Evolutionary conservation across 2,888 invertebrate genomes (phyloP).

Genomic region (Nomada lathburiana): DNA sequence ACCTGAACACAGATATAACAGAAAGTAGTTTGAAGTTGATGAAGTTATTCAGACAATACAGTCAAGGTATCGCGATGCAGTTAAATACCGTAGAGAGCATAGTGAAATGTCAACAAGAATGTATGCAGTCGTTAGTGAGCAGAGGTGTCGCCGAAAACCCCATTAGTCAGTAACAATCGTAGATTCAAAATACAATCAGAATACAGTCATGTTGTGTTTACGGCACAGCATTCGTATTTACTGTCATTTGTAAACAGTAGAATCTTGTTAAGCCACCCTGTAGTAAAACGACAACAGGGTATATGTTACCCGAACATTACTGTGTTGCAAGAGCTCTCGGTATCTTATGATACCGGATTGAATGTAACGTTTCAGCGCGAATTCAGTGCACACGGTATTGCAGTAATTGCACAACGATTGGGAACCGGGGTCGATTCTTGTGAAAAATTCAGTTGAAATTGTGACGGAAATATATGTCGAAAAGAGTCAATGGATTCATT

Average conservation of each 20-base stretch:
- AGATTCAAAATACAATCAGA: neutral
- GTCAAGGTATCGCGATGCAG: conserved; percentile 5
- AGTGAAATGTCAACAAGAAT: neutral
- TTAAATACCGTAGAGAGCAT: conserved; percentile 33
- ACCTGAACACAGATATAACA: no score
- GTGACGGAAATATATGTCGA: no score
- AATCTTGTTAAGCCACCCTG: neutral
- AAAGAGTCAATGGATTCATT: no score
- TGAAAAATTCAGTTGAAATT: no score
- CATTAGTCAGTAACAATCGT: neutral
- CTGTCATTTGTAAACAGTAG: neutral
- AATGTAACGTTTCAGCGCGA: neutral
- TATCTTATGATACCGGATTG: neutral
- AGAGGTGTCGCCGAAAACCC: conserved; percentile 1
- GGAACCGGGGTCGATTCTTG: no score
- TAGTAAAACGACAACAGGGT: neutral
- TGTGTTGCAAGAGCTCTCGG: neutral
- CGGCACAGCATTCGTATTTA: neutral
- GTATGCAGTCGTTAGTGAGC: neutral
- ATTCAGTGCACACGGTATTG: no score
- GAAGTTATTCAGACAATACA: no score
- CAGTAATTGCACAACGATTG: no score
- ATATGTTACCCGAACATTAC: neutral
- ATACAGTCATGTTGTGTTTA: neutral
- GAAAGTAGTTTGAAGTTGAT: no score